Percentiles rank a stretch among this genome's conserved stretches.
These are phyloP conservation scores for Zhuqinia jingwanae DNA, from an alignment of 2,888 invertebrate species.

Conservation along the genomic window DNA sequence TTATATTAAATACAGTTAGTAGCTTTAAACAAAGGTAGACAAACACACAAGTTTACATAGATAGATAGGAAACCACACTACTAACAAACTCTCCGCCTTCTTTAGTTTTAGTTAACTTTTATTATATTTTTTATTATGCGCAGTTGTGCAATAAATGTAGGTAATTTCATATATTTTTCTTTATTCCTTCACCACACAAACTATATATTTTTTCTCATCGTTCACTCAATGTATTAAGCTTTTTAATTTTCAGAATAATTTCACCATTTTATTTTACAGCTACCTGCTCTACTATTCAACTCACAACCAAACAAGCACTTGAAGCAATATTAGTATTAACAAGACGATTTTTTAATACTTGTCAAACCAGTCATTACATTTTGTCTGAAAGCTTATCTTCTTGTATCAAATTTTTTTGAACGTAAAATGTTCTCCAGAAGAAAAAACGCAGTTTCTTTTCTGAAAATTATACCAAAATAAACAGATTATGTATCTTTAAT, in stretches of 20 bases:
- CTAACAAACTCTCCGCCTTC: slow-evolving; percentile 7
- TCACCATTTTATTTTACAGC: slow-evolving; percentile 1
- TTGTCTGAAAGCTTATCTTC: slow-evolving; percentile 6
- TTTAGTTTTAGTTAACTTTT: background rate
- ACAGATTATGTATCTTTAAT: background rate
- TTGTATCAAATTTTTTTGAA: background rate
- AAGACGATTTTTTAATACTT: slow-evolving; percentile 18
- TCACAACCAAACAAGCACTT: background rate
- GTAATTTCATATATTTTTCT: background rate
- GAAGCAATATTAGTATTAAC: background rate
- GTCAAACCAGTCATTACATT: slow-evolving; percentile 34
- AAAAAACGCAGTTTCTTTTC: background rate
- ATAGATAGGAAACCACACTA: background rate
- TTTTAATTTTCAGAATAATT: background rate
- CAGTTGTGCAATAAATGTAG: background rate
- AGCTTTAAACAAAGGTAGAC: too few relatives aligned
- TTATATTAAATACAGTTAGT: background rate
- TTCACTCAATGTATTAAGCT: slow-evolving; percentile 7
- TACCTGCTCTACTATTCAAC: background rate
- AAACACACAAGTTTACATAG: too few relatives aligned
- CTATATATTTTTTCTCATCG: background rate
- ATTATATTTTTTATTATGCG: background rate
- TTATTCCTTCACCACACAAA: background rate
- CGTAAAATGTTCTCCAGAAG: background rate
- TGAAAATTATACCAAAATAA: background rate